These are phyloP conservation scores for Aegithalos caudatus DNA, from an alignment of 2,113 vertebrate species.

Conservation along the genomic window DNA sequence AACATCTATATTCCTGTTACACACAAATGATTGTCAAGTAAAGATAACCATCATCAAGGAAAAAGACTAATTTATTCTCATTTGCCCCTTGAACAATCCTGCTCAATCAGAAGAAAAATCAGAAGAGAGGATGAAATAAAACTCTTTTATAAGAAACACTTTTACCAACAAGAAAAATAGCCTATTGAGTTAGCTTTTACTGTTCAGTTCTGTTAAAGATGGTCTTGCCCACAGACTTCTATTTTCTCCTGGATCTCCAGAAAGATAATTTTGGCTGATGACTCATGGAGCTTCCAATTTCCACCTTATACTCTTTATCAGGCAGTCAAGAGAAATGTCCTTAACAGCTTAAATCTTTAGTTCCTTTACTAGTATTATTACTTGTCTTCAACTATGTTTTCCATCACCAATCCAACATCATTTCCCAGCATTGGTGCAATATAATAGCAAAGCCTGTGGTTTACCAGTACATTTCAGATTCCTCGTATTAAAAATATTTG, in stretches of 20 bases:
- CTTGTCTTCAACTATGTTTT: background rate
- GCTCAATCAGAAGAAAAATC: background rate
- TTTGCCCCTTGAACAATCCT: background rate
- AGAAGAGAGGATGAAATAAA: background rate
- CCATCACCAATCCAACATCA: background rate
- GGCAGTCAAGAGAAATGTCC: background rate
- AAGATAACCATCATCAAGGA: background rate
- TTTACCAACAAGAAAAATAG: constrained; percentile 3
- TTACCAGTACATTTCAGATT: background rate
- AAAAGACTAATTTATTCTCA: background rate
- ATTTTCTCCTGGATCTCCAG: background rate
- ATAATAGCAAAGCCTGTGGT: background rate
- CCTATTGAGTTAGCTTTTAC: background rate
- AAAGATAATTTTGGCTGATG: constrained; percentile 6
- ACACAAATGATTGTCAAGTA: background rate
- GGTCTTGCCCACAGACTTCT: background rate
- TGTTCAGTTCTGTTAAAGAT: background rate
- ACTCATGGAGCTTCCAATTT: background rate
- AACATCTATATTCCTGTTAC: background rate
- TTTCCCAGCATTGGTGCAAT: background rate
- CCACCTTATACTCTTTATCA: constrained; percentile 13
- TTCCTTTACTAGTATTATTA: background rate
- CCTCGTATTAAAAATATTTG: background rate
- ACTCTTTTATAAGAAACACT: background rate
- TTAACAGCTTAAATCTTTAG: background rate